Conservation (phyloP, 2,888 invertebrate species). For the Leucophenga montana region DNA sequence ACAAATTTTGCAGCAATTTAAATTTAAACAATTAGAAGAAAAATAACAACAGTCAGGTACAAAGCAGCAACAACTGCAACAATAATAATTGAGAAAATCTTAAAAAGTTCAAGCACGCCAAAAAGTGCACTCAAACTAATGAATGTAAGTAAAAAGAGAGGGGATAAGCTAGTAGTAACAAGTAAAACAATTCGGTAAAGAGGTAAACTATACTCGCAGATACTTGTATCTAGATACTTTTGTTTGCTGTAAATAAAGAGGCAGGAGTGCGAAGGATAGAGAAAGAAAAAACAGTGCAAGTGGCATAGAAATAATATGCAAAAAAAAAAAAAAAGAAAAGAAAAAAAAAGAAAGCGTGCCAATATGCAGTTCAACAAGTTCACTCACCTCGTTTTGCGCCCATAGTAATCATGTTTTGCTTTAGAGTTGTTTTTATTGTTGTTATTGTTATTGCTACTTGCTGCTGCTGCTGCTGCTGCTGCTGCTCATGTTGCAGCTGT, state of each 20-base stretch:
- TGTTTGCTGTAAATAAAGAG: not conserved
- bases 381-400: slow-evolving; percentile 50
- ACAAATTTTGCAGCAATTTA: too few relatives aligned
- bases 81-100: too few relatives aligned
- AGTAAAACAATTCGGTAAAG: not conserved
- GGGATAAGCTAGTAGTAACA: not conserved
- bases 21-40: too few relatives aligned
- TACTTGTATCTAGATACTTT: slow-evolving; percentile 12
- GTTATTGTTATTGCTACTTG: slow-evolving; percentile 10
- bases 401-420: slow-evolving; percentile 43
- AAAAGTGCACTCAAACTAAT: too few relatives aligned
- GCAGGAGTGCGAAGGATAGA: not conserved
- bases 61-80: too few relatives aligned
- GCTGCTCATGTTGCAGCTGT: too few relatives aligned
- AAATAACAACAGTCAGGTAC: too few relatives aligned
- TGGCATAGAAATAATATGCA: slow-evolving; percentile 8
- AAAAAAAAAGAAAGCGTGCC: not conserved
- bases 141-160: too few relatives aligned
- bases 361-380: slow-evolving; percentile 42
- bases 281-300: not conserved
- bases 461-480: too few relatives aligned
- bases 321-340: slow-evolving; percentile 1
- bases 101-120: too few relatives aligned
- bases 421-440: slow-evolving; percentile 20
- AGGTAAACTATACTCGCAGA: not conserved